Evolutionary conservation across 2,888 invertebrate genomes (phyloP).

Genomic region (Limenitis camilla): DNA sequence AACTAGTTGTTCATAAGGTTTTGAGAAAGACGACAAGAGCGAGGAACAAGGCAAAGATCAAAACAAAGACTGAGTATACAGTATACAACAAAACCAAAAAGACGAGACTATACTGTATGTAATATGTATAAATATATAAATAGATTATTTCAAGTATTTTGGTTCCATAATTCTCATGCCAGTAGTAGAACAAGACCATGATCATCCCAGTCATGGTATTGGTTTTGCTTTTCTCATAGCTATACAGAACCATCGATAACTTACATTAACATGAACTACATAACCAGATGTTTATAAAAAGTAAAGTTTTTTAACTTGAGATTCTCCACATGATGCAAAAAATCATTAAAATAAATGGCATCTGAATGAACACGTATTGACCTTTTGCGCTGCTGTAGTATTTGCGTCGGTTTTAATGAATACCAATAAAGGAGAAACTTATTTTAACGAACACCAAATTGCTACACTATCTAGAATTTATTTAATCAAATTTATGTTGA

Average conservation of each 20-base stretch:
- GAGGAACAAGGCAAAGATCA: no score
- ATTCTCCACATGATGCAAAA: conserved; percentile 4
- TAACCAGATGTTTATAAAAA: not conserved
- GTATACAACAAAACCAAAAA: no score
- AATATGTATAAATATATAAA: no score
- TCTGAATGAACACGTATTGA: conserved; percentile 19
- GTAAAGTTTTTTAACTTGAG: not conserved
- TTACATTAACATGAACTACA: not conserved
- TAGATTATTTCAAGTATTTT: no score
- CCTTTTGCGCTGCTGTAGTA: conserved; percentile 21
- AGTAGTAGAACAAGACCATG: no score
- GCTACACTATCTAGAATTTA: conserved; percentile 9
- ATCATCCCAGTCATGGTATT: not conserved
- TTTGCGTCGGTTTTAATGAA: conserved; percentile 23
- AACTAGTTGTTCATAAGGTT: no score
- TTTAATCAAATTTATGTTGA: no score
- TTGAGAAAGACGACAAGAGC: no score
- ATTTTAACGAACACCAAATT: conserved; percentile 21
- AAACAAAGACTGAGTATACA: no score
- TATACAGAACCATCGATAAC: not conserved
- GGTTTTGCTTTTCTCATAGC: not conserved
- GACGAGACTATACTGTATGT: no score
- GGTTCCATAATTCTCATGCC: no score
- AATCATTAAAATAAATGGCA: conserved; percentile 19
- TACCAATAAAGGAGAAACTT: conserved; percentile 22